Conservation (phyloP, 2,888 invertebrate species). For the Melanophora roralis region DNA sequence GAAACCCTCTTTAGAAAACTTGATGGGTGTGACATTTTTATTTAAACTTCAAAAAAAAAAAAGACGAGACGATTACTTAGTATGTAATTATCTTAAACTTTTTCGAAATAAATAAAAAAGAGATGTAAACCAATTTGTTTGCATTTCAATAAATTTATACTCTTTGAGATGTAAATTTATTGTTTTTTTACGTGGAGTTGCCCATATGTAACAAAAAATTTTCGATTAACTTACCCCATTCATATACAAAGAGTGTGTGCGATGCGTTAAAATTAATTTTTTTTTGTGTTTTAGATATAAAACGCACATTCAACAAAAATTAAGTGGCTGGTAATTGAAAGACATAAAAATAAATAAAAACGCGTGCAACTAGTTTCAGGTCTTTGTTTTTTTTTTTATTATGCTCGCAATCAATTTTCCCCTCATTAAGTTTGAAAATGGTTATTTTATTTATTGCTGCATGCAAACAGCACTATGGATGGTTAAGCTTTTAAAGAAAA, state of each 20-base stretch:
- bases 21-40: too few relatives aligned
- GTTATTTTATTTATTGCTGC: neutral
- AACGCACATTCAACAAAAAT: conserved; percentile 37
- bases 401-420: conserved; percentile 3
- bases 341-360: conserved; percentile 10
- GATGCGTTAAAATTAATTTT: conserved; percentile 20
- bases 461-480: neutral
- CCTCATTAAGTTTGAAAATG: neutral
- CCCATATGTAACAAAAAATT: too few relatives aligned
- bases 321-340: conserved; percentile 22
- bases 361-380: conserved; percentile 22
- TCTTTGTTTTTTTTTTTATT: neutral
- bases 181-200: too few relatives aligned
- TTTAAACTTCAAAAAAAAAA: too few relatives aligned
- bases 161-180: too few relatives aligned
- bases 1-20: too few relatives aligned
- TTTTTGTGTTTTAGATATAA: conserved; percentile 24
- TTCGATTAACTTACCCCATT: conserved; percentile 2
- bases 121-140: too few relatives aligned
- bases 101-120: too few relatives aligned
- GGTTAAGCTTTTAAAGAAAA: too few relatives aligned
- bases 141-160: too few relatives aligned
- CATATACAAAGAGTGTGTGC: conserved; percentile 1
- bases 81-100: too few relatives aligned
- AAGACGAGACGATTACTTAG: too few relatives aligned